Conservation (phyloP, 2,113 vertebrate species). For the Oreochromis aureus region DNA sequence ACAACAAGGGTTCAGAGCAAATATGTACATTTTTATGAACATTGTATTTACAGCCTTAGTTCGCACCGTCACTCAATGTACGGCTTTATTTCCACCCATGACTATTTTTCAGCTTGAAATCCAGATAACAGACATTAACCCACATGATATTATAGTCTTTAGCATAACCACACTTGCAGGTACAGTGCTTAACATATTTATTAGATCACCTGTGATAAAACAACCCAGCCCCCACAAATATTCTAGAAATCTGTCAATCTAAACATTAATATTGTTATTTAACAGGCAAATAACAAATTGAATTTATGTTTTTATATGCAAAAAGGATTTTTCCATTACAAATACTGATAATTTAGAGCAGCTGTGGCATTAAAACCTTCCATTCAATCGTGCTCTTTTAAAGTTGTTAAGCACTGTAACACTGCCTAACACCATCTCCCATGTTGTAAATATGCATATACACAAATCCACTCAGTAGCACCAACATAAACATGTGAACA, state of each 20-base stretch:
- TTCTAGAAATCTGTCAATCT: neutral
- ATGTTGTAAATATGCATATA: slow-evolving; percentile 32
- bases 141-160: neutral
- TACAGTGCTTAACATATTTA: neutral
- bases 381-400: neutral
- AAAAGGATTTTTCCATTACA: neutral
- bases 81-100: neutral
- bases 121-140: neutral
- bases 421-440: neutral
- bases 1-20: neutral
- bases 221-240: neutral
- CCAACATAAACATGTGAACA: neutral
- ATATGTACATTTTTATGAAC: slow-evolving; percentile 69
- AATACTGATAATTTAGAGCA: neutral
- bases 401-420: neutral
- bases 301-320: neutral
- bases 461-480: slow-evolving; percentile 7
- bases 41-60: slow-evolving; percentile 60
- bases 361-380: neutral
- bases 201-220: neutral
- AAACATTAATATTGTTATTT: neutral
- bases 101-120: neutral
- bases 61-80: neutral
- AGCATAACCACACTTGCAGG: neutral
- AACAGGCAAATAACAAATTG: neutral